These are phyloP conservation scores for Psilopsiagon aymara DNA, from an alignment of 2,113 vertebrate species.

Conservation along the genomic window DNA sequence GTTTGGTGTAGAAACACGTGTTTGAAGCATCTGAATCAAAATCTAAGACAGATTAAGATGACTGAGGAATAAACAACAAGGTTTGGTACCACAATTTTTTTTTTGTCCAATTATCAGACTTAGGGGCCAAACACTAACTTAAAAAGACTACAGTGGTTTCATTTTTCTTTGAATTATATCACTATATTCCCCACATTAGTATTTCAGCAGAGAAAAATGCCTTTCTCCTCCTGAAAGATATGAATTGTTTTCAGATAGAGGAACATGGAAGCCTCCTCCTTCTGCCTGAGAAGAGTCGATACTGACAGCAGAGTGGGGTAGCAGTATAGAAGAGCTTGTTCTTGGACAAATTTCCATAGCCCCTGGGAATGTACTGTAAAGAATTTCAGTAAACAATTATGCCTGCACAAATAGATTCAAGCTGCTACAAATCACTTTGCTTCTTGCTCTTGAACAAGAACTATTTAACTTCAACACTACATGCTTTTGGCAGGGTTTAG, in stretches of 20 bases:
- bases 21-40: neutral
- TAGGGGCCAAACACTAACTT: neutral
- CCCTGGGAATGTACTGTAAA: conserved; percentile 5
- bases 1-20: neutral
- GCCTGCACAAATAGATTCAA: conserved; percentile 43
- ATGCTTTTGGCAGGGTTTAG: neutral
- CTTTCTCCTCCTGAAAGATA: neutral
- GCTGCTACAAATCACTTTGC: conserved; percentile 25
- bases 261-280: neutral
- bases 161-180: neutral
- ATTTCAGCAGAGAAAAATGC: neutral
- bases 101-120: neutral
- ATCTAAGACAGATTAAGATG: neutral
- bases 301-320: neutral
- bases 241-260: neutral
- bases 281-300: neutral
- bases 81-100: neutral
- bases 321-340: neutral
- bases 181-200: neutral
- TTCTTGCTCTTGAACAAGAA: conserved; percentile 14
- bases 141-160: neutral
- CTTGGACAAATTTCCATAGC: conserved; percentile 30
- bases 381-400: conserved; percentile 33
- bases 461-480: neutral
- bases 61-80: neutral